Evolutionary conservation across 2,888 invertebrate genomes (phyloP), one percentile per base, ranked within the genome.

Genomic region (Tinea pellionella): DNA sequence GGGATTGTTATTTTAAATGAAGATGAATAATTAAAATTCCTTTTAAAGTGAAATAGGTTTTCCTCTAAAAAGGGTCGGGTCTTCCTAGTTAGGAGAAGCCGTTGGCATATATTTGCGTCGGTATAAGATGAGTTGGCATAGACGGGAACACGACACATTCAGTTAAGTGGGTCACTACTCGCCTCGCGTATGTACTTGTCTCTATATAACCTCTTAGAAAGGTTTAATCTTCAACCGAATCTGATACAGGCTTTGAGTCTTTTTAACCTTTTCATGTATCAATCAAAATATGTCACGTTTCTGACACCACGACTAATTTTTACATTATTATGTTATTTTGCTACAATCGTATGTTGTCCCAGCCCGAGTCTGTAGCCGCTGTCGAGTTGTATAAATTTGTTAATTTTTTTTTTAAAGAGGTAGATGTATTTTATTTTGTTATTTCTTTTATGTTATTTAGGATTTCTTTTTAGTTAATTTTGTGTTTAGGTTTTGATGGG

Each of bases 111-210:
- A 74, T 80, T 80, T 77, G 74, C 30, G 57, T 29, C 57, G 30
- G 57, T 63, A 66, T 65, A 69, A 77, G 75, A 78, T 78, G 78
- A 78, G 78, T 77, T 78, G 74, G 75, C 78, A 72, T 64, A 74
- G 72, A 66, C 63, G 64, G 66, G 37, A 24, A 24, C 13, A 2
- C 57, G 57, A 57, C 57, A 57, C 57, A 57, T 57, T 57, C 57
- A 57, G 30, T 57, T 57, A 57, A 57, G 57, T 57, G 57, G 57
- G 57, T 57, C 57, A 32, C 57, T 32, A 32, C 57, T 57, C 57
- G 13, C 30, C 57, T 57, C 30, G 11, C 16, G 55, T 57, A 57
- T 13, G 3, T 57, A 30, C 57, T 32, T 13, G 32, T 53, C 24
- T 53, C 53, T 53, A 18, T 53, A 24, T 53, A 53, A 53, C 53